These are phyloP conservation scores for Zalophus californianus DNA, from an alignment of 2,797 vertebrate genomes.

Conservation along the genomic window DNA sequence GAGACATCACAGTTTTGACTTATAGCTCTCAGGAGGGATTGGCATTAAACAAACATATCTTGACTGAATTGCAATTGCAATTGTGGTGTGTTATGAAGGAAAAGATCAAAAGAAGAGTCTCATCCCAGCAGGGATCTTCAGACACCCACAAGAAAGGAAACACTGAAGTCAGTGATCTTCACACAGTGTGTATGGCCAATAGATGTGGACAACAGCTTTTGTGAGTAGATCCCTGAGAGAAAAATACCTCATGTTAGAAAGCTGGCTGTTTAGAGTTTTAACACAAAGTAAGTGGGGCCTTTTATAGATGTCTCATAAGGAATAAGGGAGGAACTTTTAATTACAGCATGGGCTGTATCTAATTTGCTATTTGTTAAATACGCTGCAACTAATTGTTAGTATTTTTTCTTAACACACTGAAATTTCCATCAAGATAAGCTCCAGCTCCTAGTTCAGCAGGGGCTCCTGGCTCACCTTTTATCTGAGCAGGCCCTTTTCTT, in stretches of 20 bases:
- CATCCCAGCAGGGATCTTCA: neutral
- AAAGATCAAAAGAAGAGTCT: neutral
- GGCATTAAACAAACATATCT: neutral
- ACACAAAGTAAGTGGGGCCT: neutral
- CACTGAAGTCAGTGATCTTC: neutral
- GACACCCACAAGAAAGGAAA: neutral
- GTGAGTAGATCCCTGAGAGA: neutral
- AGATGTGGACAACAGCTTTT: too few species aligned
- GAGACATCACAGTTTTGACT: neutral
- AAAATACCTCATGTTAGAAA: neutral
- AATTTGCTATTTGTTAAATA: neutral
- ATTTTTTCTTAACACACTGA: neutral
- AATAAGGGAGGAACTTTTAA: neutral
- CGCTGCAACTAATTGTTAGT: neutral
- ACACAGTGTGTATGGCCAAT: fast-evolving
- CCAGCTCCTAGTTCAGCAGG: neutral
- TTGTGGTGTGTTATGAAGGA: neutral
- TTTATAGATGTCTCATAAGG: neutral
- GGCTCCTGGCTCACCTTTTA: neutral
- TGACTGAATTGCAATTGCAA: neutral
- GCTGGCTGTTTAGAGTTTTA: neutral
- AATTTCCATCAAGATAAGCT: neutral
- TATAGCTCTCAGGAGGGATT: neutral
- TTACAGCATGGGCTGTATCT: neutral
- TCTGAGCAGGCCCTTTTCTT: neutral